phyloP scores from a whole-genome alignment of 2,797 vertebrate species.

The Lagothrix lagotricha region DNA sequence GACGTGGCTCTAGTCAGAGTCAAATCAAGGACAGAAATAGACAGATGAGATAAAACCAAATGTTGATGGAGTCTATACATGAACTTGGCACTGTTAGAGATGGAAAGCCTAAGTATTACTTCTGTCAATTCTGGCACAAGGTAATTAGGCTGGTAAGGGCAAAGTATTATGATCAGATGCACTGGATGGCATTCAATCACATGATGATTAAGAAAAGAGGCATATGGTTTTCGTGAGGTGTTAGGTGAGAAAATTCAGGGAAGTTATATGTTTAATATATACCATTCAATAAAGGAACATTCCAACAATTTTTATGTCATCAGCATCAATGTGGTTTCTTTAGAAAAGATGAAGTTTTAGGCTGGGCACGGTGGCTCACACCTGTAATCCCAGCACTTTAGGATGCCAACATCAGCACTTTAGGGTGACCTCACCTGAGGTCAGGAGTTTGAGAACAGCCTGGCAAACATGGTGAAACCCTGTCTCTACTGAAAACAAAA shows the following conservation, averaged over 20 bases:
- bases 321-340: not conserved
- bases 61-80: not conserved
- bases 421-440: not conserved
- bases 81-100: not conserved
- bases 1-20: not conserved
- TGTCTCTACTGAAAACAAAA: not conserved
- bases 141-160: not conserved
- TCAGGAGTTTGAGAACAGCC: not conserved
- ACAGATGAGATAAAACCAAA: not conserved
- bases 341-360: not conserved
- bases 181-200: not conserved
- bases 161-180: not conserved
- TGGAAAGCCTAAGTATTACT: not conserved
- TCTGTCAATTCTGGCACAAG: not conserved
- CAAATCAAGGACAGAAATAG: not conserved
- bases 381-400: no score
- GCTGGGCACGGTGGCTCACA: no score
- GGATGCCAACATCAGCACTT: no score
- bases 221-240: not conserved
- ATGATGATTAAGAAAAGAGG: not conserved
- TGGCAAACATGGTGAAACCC: not conserved
- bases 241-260: not conserved
- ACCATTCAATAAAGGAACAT: not conserved
- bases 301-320: not conserved
- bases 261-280: not conserved